Evolutionary conservation across 2,113 vertebrate genomes (phyloP), one percentile per base, ranked within the genome.

Genomic region (Lonchura striata): DNA sequence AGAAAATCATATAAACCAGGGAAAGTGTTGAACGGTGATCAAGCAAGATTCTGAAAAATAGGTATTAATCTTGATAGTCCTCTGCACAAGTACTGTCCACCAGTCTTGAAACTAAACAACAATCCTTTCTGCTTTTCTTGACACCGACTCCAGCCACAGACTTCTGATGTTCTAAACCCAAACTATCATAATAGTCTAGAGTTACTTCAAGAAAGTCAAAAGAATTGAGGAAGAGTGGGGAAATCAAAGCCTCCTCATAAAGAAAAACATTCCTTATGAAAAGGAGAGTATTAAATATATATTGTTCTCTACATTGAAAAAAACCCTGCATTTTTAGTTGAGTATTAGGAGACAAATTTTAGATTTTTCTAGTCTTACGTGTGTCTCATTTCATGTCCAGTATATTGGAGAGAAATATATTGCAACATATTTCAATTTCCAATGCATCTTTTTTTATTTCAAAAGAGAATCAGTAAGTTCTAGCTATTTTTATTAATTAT

Each of bases 141-240:
- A 79, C 19, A 35, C 23, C 22, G 59, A 63, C 18, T 70, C 31
- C n/a, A 87, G 60, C 9, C 52, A 79, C 7, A 61, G 4, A 7
- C 13, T 61, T 49, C 37, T 56, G 7, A 68, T 28, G 5, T 41
- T 83, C 81, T 75, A 76, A 78, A n/a, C 23, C 3, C 3, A 12
- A 61, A 71, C 21, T 15, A 27, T 13, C 0, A 0, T 52, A 64
- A 68, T 14, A 57, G 2, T 25, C 2, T 9, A 21, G 13, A 87
- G 15, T 21, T 71, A 56, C 18, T 6, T 31, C 22, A 52, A 65
- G 22, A 64, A 61, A 86, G 5, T 2, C 11, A 23, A 31, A 75
- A 84, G 13, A 54, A 60, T 1, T 30, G 10, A 25, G 22, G 9
- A 12, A 31, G 13, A 9, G 4, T 19, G 2, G 2, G 8, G 5